A percentile compares a stretch with the other conserved stretches of the same genome.
These are phyloP conservation scores for Montipora cactus DNA, from an alignment of 64 coral and sea anemone species.

Conservation along the genomic window DNA sequence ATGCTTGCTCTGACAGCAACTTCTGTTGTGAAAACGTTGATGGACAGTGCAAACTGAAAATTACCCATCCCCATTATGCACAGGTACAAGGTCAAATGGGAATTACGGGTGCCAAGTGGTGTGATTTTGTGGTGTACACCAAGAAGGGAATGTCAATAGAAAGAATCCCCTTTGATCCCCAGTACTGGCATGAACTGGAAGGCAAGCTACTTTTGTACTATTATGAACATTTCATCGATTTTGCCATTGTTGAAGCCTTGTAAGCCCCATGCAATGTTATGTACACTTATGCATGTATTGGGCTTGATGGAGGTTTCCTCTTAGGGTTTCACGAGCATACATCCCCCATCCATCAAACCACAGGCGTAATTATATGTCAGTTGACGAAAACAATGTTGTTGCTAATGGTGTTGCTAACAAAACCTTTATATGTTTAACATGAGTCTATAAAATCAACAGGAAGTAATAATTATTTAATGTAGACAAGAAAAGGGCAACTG, in stretches of 20 bases:
- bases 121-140: conserved; percentile 28
- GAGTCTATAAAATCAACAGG: too few species aligned
- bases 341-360: too few species aligned
- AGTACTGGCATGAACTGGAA: conserved; percentile 5
- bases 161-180: conserved; percentile 19
- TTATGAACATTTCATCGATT: conserved; percentile 14
- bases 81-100: conserved; percentile 49
- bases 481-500: too few species aligned
- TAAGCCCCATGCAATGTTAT: not conserved
- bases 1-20: not conserved
- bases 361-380: too few species aligned
- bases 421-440: too few species aligned
- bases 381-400: too few species aligned
- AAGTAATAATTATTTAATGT: too few species aligned
- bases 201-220: not conserved
- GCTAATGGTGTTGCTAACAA: too few species aligned
- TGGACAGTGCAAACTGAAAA: conserved; percentile 20
- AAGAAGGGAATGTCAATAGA: conserved; percentile 16
- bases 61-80: not conserved
- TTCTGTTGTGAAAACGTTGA: not conserved
- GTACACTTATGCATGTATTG: not conserved
- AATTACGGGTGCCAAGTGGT: conserved; percentile 1
- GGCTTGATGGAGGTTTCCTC: not conserved
- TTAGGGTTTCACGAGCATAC: not conserved
- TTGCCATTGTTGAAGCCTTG: not conserved